phyloP scores from a whole-genome alignment of 1,140 invertebrate species.

The Chlorops oryzae region DNA sequence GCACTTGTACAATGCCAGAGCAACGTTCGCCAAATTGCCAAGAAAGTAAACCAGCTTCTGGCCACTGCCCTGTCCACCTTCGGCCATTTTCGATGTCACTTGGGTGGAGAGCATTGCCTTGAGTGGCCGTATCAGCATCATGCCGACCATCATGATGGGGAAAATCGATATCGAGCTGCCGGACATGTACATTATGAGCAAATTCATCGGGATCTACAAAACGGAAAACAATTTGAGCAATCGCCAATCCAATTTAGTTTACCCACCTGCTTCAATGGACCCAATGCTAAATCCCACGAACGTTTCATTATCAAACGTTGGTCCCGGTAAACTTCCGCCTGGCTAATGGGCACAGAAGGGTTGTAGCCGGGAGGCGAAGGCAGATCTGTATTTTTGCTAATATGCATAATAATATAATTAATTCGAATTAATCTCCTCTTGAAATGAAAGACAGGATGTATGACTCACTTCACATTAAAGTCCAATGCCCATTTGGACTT shows the following conservation, averaged over 20 bases:
- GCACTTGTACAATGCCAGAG: constrained; percentile 94
- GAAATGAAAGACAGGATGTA: background rate
- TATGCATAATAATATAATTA: constrained; percentile 7
- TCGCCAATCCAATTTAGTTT: background rate
- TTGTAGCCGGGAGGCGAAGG: constrained; percentile 79
- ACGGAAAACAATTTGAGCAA: constrained; percentile 16
- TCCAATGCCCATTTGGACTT: constrained; percentile 43
- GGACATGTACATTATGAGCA: constrained; percentile 99
- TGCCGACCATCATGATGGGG: constrained; percentile 99
- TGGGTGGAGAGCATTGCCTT: constrained; percentile 90
- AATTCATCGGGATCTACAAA: constrained; percentile 84
- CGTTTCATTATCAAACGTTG: constrained; percentile 85
- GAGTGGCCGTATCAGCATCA: constrained; percentile 93
- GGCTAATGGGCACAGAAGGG: constrained; percentile 61
- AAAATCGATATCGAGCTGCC: constrained; percentile 99
- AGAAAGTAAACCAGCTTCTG: constrained; percentile 95
- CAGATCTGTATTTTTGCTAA: constrained; percentile 51
- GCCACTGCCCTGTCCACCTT: constrained; percentile 80
- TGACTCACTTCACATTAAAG: constrained; percentile 33
- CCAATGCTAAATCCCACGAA: constrained; percentile 95
- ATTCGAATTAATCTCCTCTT: background rate
- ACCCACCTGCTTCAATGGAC: constrained; percentile 78
- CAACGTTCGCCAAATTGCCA: constrained; percentile 90
- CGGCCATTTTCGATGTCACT: constrained; percentile 91
- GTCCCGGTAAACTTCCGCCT: constrained; percentile 69